Evolutionary conservation across 2,113 vertebrate species (phyloP).

Genomic region (Gila orcuttii): DNA sequence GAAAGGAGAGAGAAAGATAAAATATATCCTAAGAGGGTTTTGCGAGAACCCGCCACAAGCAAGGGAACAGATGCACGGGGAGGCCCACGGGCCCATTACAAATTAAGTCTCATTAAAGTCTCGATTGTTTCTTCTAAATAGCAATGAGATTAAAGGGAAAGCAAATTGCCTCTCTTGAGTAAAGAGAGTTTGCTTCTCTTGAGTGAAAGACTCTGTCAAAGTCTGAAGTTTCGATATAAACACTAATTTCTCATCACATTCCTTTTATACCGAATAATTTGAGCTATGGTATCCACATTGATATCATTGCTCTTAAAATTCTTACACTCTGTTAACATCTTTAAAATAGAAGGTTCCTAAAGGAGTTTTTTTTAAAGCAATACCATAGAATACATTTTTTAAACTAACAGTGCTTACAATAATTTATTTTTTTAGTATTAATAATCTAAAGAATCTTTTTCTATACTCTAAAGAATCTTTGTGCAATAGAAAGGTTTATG

Average conservation of each 20-base stretch:
- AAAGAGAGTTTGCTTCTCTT: background rate
- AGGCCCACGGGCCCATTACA: background rate
- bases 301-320: background rate
- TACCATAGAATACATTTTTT: no score
- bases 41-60: background rate
- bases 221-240: background rate
- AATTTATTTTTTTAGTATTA: background rate
- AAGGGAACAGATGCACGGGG: background rate
- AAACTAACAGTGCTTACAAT: background rate
- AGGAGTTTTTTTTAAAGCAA: no score
- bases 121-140: background rate
- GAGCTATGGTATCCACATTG: background rate
- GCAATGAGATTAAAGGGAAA: background rate
- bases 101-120: conserved; percentile 11
- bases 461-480: background rate
- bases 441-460: background rate
- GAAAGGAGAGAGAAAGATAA: conserved; percentile 23
- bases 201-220: background rate
- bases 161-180: background rate
- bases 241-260: background rate
- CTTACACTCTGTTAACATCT: background rate
- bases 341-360: background rate
- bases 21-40: background rate
- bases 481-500: background rate
- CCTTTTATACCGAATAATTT: background rate